Evolutionary conservation across 2,113 vertebrate species (phyloP), one percentile per base, ranked within the genome.

Genomic region (Oncorhynchus nerka): DNA sequence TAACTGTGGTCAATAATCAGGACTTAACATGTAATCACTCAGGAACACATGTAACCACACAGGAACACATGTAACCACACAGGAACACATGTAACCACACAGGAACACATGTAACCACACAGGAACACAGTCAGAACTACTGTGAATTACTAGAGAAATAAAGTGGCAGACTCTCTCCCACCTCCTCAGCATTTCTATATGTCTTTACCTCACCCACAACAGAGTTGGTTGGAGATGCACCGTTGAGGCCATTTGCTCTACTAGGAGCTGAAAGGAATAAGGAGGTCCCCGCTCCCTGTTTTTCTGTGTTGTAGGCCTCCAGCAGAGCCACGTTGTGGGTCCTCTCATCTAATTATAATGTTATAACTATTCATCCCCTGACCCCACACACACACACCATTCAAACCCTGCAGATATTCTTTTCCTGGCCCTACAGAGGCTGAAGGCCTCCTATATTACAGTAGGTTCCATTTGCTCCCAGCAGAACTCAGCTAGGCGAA

Each of bases 381-480:
- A 68, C 73, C 75, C 32, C 5, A 34, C 32, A 2, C 26, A 3
- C 28, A 11, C 49, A 32, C 66, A 70, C 24, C 8, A 45, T 67
- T 81, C 66, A 72, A 51, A 71, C 74, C 51, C 59, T 64, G 74
- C 26, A 64, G 67, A 72, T 78, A 64, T 64, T 45, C 7, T 5
- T 49, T 30, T 49, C 30, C 19, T 32, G 11, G 1, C 26, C 48
- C 69, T 13, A 16, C 69, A 28, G 66, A 49, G n/a, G 15, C 12
- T 39, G 6, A 39, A 9, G 34, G 34, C 34, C 2, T 39, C 34
- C 34, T 39, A 9, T 39, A 39, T 9, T 39, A 39, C 34, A 39
- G 0, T 9, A 39, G 34, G 8, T 39, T 39, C 34, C 7, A 9
- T 39, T 39, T 39, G 34, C 34, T 9, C 34, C 34, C 2, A 9